A percentile compares a stretch with the other conserved stretches of the same genome.
These are phyloP conservation scores for Machaerirhynchus nigripectus DNA, from an alignment of 2,113 vertebrate genomes.

Conservation along the genomic window DNA sequence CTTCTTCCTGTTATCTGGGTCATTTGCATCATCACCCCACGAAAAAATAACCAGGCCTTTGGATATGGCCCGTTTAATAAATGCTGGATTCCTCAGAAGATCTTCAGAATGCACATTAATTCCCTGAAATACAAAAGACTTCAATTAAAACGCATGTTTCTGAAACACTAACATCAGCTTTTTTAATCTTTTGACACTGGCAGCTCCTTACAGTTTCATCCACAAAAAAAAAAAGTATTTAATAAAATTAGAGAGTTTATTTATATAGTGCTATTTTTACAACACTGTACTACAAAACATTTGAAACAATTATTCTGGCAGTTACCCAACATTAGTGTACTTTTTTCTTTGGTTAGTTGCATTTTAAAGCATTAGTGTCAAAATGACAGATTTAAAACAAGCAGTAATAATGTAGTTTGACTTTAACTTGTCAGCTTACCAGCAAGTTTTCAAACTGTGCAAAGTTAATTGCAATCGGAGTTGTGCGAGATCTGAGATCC, in stretches of 20 bases:
- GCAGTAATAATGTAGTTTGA: background rate
- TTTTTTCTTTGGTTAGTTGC: background rate
- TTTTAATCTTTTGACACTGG: background rate
- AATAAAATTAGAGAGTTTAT: background rate
- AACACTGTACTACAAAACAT: background rate
- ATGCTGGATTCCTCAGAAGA: conserved; percentile 82
- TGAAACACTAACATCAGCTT: background rate
- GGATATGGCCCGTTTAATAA: conserved; percentile 82
- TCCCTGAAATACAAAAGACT: conserved; percentile 74
- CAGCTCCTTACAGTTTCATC: background rate
- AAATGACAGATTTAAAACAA: background rate
- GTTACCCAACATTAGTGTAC: too few relatives aligned
- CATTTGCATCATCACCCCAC: conserved; percentile 95
- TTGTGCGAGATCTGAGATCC: conserved; percentile 91
- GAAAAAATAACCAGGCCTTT: conserved; percentile 94
- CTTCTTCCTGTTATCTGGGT: conserved; percentile 86
- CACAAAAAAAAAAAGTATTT: background rate
- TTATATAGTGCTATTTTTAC: background rate
- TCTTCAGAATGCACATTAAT: conserved; percentile 94
- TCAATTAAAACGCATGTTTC: background rate
- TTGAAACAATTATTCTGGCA: background rate
- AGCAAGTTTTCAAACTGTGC: conserved; percentile 95
- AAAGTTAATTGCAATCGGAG: conserved; percentile 92
- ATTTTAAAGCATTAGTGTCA: background rate
- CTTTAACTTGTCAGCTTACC: conserved; percentile 71